Evolutionary conservation across 2,113 vertebrate species (phyloP), one percentile per base, ranked within the genome.

Genomic region (Anser cygnoides): DNA sequence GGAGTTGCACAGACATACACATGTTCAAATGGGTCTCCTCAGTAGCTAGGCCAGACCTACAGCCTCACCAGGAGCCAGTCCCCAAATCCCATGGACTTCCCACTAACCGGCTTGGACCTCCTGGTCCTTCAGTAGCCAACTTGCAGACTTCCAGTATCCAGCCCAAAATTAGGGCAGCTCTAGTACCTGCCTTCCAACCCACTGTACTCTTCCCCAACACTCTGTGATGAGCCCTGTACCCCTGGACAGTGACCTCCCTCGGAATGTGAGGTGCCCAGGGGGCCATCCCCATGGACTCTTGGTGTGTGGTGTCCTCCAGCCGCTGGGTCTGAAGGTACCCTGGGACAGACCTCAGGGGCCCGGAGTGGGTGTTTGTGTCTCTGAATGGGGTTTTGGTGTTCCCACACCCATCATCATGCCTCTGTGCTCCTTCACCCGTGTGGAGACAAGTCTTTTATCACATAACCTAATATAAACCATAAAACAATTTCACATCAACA

Each of bases 391-490:
- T 21, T 21, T 9, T 21, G 20, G 17, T 39, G 26, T 54, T 46
- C 8, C 26, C 8, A 16, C 1, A 1, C 21, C 25, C 25, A 21
- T 16, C 21, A 26, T 54, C 1, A 2, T 28, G 35, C 33, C 10
- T 50, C 21, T 33, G 16, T 33, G 35, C 37, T 72, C 39, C 22
- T 63, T 46, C 2, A 1, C 1, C 1, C 28, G 18, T 29, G n/a
- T 39, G 58, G 37, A 87, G 37, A 18, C 2, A 0, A 72, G 49
- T 23, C 39, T 49, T 23, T 72, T 63, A 79, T 33, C 23, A n/a
- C 50, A 41, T 6, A 55, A 35, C 33, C 33, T 35, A 37, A 31
- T 16, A 37, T 35, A 73, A 91, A 25, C 22, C 35, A 44, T 66
- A 37, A 58, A 78, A 29, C 7, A 52, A 23, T 57, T 71, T 63